Evolutionary conservation across 2,797 vertebrate genomes (phyloP), one percentile per base, ranked within the genome.

Genomic region (Microctenopoma lineatum): DNA sequence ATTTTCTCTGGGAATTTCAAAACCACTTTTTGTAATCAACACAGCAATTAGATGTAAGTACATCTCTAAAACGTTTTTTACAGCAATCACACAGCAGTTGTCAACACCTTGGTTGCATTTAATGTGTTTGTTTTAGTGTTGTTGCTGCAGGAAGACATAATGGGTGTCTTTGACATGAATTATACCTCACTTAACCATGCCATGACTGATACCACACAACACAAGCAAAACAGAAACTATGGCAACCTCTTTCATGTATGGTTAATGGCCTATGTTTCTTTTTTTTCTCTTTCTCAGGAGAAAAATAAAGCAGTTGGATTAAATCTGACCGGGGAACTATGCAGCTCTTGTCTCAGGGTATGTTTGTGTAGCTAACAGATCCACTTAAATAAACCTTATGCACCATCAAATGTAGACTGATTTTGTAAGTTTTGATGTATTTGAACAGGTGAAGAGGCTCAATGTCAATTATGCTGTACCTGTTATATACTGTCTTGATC

Each of bases 341-440:
- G 89, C 54, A 54, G 57, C 58, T 65, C 73, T 8, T 94, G 93
- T 64, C 41, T 94, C 34, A 89, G 88, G 88, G 94, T 94, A 81
- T 66, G 77, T 68, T 60, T 29, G 2, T 25, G 2, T 3, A 7
- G 14, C 32, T 1, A 3, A 51, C 21, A 18, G 1, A 16, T 41
- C 10, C 8, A 59, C n/a, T 57, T 16, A 36, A 7, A 8, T 12
- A 2, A 16, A 10, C 2, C 1, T 2, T 10, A 18, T 44, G 11
- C n/a, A 29, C 2, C 1, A 2, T 32, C 27, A 21, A 12, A 39
- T 29, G 46, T 3, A 29, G 5, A 27, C 14, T 75, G 5, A 65
- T 15, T 57, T 36, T 69, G 21, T 77, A 32, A 13, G 25, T 61
- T 77, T 18, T 0, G n/a, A 45, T 45, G 47, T 69, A 15, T 77